Percentiles rank a stretch among this genome's conserved stretches.
Conservation (phyloP, 2,797 vertebrate genomes). For the Tangara arthus region DNA sequence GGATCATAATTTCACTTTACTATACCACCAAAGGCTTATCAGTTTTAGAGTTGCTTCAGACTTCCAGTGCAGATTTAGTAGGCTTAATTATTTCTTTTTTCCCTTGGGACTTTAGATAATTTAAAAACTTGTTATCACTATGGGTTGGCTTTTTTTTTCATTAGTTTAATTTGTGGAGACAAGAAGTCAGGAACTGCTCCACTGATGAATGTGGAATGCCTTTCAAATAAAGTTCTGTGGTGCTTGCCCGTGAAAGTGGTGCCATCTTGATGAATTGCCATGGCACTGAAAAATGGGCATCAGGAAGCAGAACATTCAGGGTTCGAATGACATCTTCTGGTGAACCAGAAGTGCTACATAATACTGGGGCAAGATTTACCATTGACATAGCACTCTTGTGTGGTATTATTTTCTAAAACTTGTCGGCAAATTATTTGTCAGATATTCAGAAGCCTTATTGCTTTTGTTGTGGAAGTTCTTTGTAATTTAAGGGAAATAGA, state of each 20-base stretch:
- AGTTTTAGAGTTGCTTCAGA: background rate
- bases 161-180: background rate
- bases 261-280: background rate
- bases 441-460: background rate
- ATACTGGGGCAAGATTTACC: background rate
- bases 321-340: background rate
- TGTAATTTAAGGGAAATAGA: background rate
- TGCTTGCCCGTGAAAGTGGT: background rate
- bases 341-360: background rate
- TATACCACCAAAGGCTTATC: background rate
- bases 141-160: background rate
- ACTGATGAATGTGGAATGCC: background rate
- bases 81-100: background rate
- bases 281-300: background rate
- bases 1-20: background rate
- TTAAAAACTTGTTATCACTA: background rate
- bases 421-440: background rate
- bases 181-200: background rate
- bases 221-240: constrained; percentile 1
- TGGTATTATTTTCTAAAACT: background rate
- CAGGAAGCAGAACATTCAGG: background rate
- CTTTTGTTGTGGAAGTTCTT: background rate
- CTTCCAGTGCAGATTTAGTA: background rate
- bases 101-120: background rate
- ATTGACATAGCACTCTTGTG: no score